phyloP scores from a whole-genome alignment of 2,113 vertebrate species.

The Lates calcarifer region DNA sequence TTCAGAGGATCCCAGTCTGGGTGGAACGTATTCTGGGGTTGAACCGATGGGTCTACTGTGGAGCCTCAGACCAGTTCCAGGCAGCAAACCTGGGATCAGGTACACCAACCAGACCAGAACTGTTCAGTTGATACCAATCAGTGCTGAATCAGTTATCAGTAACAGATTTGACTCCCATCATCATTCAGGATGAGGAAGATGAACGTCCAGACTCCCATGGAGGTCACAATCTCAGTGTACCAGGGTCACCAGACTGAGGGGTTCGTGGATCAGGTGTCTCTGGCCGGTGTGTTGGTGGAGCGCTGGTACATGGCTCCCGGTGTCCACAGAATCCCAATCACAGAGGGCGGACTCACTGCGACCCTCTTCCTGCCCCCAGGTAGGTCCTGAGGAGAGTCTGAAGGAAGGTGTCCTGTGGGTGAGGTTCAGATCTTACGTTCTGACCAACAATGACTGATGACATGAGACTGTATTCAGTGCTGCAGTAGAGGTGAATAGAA shows the following conservation, averaged over 20 bases:
- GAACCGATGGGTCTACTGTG: constrained; percentile 85
- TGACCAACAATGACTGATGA: too few species aligned
- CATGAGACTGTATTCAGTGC: too few species aligned
- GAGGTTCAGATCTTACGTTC: neutral
- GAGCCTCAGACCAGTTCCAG: constrained; percentile 83
- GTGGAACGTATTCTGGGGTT: constrained; percentile 81
- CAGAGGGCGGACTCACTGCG: constrained; percentile 63
- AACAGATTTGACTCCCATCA: neutral
- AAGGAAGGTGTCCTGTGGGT: neutral
- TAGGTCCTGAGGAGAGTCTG: constrained; percentile 34
- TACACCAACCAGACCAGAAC: constrained; percentile 11
- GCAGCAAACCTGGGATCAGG: constrained; percentile 81
- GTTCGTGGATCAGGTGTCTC: constrained; percentile 56
- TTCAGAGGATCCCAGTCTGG: constrained; percentile 73
- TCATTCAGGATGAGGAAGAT: constrained; percentile 78
- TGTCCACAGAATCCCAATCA: constrained; percentile 72
- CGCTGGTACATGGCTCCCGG: constrained; percentile 82
- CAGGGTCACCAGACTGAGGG: constrained; percentile 67
- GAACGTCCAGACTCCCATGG: constrained; percentile 71
- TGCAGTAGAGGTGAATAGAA: too few species aligned
- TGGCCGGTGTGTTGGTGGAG: constrained; percentile 74
- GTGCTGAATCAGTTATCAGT: neutral
- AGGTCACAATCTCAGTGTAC: constrained; percentile 78
- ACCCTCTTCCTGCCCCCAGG: constrained; percentile 83
- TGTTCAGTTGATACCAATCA: neutral